Percentiles rank a stretch among this genome's conserved stretches.
These are phyloP conservation scores for Clinocottus analis DNA, from an alignment of 2,113 vertebrate species.

Conservation along the genomic window DNA sequence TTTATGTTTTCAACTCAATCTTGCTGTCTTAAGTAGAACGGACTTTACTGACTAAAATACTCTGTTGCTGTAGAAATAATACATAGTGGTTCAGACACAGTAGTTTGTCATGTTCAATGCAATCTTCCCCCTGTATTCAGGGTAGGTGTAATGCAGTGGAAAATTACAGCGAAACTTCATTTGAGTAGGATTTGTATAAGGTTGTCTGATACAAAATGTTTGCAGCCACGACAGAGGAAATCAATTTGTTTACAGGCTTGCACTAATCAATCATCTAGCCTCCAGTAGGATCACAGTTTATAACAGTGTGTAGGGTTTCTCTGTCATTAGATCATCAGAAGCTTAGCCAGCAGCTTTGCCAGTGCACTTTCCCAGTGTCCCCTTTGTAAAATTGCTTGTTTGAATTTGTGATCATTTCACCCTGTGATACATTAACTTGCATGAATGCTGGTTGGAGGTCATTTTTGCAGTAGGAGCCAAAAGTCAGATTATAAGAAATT, in stretches of 20 bases:
- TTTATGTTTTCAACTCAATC: neutral
- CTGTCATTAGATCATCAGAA: neutral
- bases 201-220: neutral
- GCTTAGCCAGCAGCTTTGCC: neutral
- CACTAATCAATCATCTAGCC: neutral
- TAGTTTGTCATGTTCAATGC: neutral
- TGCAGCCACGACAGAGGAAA: neutral
- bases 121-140: neutral
- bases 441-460: neutral
- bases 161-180: neutral
- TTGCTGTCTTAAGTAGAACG: neutral
- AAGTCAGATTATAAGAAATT: neutral
- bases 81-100: neutral
- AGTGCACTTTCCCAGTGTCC: neutral
- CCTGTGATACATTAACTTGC: neutral
- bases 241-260: neutral
- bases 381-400: neutral
- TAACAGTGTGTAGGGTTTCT: neutral
- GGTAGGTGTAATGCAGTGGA: neutral
- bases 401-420: conserved; percentile 2
- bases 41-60: neutral
- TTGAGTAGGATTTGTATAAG: conserved; percentile 17
- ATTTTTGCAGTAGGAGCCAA: neutral
- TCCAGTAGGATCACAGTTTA: neutral
- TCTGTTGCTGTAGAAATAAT: neutral